These are phyloP conservation scores for Ara ararauna DNA, from an alignment of 2,797 vertebrate genomes.

Conservation along the genomic window DNA sequence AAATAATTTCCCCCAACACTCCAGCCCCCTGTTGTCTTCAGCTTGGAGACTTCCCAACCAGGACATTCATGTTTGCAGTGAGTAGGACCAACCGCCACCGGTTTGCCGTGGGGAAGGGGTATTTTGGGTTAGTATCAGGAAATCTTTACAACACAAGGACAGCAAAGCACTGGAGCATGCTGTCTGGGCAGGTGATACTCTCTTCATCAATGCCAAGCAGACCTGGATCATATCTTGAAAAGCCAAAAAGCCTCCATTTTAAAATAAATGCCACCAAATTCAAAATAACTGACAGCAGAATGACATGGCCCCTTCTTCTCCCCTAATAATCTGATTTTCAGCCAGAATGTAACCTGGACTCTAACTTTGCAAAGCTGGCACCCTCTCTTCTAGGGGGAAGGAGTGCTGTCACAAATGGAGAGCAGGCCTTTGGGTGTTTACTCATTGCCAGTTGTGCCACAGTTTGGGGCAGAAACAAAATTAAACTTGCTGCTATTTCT, in stretches of 20 bases:
- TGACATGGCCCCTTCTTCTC: not conserved
- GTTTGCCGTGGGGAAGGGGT: not conserved
- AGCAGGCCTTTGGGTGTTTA: not conserved
- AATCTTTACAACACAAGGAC: not conserved
- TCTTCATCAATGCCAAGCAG: not conserved
- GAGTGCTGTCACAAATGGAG: not conserved
- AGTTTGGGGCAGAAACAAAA: conserved; percentile 18
- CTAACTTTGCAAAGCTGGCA: not conserved
- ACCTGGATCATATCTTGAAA: not conserved
- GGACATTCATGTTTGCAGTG: fast-evolving
- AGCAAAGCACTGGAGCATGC: not conserved
- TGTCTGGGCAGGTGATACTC: not conserved
- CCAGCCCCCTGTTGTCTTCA: not conserved
- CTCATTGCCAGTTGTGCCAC: not conserved
- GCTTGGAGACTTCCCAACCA: fast-evolving
- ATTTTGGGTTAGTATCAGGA: not conserved
- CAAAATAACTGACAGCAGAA: not conserved
- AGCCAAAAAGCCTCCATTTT: not conserved
- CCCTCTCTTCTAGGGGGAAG: not conserved
- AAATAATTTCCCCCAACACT: not conserved
- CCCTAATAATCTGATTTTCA: not conserved
- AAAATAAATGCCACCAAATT: not conserved
- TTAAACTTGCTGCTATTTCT: conserved; percentile 35
- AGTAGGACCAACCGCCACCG: fast-evolving
- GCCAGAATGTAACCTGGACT: not conserved